Base-by-base conservation (phyloP, 2,113 vertebrate species). In the Varanus komodoensis region DNA sequence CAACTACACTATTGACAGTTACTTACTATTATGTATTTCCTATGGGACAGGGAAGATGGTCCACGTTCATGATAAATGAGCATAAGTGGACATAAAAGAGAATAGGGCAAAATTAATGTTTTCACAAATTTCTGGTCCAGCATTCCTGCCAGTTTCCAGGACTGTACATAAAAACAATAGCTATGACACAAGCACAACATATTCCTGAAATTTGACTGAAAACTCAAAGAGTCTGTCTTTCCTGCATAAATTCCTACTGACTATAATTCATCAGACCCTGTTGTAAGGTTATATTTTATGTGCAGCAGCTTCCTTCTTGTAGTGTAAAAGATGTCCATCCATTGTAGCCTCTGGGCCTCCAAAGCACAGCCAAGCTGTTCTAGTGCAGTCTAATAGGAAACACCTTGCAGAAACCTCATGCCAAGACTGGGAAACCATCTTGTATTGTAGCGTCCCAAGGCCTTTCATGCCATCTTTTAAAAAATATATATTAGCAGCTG, bases 151-250 rank as follows among this genome's bases (percentile, higher is more conserved):
- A 3, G 27, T 93, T 94, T 93, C 4, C 48, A 84, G 19, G 7
- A 0, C 0, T 92, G 48, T 67, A 3, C 27, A 0, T 91, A 74
- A 93, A 93, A 94, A 90, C 82, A 91, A 84, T 84, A 23, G 71
- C 34, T 17, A 64, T 68, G 1, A 82, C 71, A 89, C 17, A 14
- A 85, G 14, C 17, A 75, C 17, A 94, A 85, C 86, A 87, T 82
- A 94, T 91, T 93, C 6, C 14, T 81, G 14, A 50, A 93, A 92
- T 90, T 87, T 85, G 15, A 73, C 90, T 64, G 34, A 91, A 93
- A 92, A 93, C 91, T 88, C 74, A 91, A 8, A 64, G 9, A 79
- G 6, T 0, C 57, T 5, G 82, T 92, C 0, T 92, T 92, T 95
- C 84, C 86, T 84, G 61, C 73, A 89, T 82, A 92, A 92, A 78